Evolutionary conservation across 1,140 invertebrate genomes (phyloP).

Genomic region (Eueides isabella): DNA sequence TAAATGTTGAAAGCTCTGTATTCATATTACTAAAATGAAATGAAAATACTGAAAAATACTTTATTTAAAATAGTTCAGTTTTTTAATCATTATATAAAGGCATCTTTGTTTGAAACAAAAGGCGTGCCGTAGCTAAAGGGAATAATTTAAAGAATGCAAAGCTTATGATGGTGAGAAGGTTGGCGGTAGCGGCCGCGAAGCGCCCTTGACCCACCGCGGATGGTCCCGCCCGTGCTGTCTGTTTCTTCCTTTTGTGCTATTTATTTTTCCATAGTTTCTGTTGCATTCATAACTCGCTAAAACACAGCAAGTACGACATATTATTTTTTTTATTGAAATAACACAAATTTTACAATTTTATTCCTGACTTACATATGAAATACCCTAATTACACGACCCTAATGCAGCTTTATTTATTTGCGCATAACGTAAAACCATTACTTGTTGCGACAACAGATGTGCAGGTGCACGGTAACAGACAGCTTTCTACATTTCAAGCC

Average conservation of each 20-base stretch:
- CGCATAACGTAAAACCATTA: background rate
- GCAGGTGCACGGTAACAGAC: conserved; percentile 4
- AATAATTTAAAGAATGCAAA: conserved; percentile 53
- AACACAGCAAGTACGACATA: too few relatives aligned
- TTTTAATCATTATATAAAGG: conserved; percentile 30
- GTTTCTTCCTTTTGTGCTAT: conserved; percentile 51
- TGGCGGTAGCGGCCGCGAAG: conserved; percentile 52
- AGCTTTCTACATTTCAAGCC: background rate
- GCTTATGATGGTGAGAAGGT: conserved; percentile 43
- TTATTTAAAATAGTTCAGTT: conserved; percentile 11
- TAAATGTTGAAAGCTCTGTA: conserved; percentile 10
- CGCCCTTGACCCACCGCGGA: conserved; percentile 61
- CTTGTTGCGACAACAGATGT: background rate
- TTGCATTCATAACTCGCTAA: conserved; percentile 19
- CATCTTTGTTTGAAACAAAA: conserved; percentile 43
- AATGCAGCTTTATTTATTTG: background rate
- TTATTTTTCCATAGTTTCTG: conserved; percentile 51
- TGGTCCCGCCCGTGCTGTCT: conserved; percentile 48
- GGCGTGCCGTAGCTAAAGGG: conserved; percentile 45
- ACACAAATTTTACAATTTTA: background rate
- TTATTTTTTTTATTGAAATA: background rate
- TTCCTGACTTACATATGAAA: background rate
- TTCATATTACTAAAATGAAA: background rate
- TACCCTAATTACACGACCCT: background rate
- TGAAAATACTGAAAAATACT: conserved; percentile 1